Conservation (phyloP, 2,113 vertebrate species). For the Varanus salvator region DNA sequence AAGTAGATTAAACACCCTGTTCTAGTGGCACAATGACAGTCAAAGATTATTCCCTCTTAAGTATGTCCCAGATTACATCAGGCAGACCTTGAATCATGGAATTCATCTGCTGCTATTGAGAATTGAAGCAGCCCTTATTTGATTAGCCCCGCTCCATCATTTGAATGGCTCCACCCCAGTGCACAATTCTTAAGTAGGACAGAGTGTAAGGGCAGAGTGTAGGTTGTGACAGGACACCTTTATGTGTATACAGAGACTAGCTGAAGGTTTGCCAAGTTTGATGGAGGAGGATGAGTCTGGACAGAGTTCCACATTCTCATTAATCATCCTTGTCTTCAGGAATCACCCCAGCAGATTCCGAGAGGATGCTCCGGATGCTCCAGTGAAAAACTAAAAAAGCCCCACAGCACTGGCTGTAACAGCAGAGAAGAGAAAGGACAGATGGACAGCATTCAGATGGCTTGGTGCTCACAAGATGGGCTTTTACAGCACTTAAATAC, state of each 20-base stretch:
- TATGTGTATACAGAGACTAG: not conserved
- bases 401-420: not conserved
- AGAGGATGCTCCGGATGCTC: not conserved
- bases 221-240: not conserved
- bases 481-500: not conserved
- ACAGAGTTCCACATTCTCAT: not conserved
- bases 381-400: not conserved
- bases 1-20: no score
- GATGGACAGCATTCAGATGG: not conserved
- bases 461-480: not conserved
- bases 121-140: not conserved
- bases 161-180: not conserved
- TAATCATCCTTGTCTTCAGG: not conserved
- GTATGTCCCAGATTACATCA: not conserved
- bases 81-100: not conserved
- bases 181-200: not conserved
- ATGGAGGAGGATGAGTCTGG: not conserved
- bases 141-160: not conserved
- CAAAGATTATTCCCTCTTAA: not conserved
- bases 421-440: not conserved
- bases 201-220: not conserved
- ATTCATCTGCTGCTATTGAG: no score
- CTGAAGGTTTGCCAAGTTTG: not conserved
- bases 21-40: not conserved
- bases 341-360: not conserved